Percentiles rank a stretch among this genome's conserved stretches.
phyloP scores from a whole-genome alignment of 2,888 invertebrate genomes.

The Caenorhabditis sulstoni region DNA sequence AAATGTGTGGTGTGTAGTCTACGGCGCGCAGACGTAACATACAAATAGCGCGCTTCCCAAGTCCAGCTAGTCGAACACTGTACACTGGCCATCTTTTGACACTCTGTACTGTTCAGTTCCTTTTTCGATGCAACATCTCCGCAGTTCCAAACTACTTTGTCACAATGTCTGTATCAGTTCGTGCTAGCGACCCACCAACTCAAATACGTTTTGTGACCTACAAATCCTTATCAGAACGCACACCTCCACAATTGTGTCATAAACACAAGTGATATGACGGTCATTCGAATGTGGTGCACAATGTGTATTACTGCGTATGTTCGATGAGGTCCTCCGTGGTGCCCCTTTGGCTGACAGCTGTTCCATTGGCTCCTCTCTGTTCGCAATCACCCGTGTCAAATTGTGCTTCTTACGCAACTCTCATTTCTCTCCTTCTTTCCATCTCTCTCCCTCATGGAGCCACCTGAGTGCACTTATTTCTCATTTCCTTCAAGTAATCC shows the following conservation, averaged over 20 bases:
- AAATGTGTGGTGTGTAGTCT: conserved; percentile 50
- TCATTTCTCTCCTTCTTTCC: conserved; percentile 21
- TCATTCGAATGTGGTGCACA: conserved; percentile 9
- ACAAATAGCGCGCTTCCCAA: conserved; percentile 25
- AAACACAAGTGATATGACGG: not conserved
- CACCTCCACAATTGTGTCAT: not conserved
- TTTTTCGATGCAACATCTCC: too few relatives aligned
- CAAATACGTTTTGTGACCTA: too few relatives aligned
- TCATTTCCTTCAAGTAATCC: conserved; percentile 1
- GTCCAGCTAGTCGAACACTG: conserved; percentile 8
- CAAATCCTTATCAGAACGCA: not conserved
- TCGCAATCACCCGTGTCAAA: conserved; percentile 33
- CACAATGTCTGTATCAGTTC: too few relatives aligned
- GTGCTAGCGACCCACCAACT: too few relatives aligned
- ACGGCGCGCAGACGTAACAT: conserved; percentile 31
- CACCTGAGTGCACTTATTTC: conserved; percentile 14
- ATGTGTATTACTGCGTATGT: conserved; percentile 29
- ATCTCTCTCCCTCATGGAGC: not conserved
- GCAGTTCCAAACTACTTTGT: too few relatives aligned
- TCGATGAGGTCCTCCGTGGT: conserved; percentile 26
- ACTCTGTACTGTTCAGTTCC: not conserved
- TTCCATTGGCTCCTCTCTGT: conserved; percentile 6
- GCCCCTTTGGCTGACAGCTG: conserved; percentile 24
- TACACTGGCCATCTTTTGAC: conserved; percentile 15
- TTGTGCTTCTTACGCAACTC: conserved; percentile 44